These are phyloP conservation scores for Cyanoderma ruficeps DNA, from an alignment of 2,113 vertebrate genomes.

Conservation along the genomic window DNA sequence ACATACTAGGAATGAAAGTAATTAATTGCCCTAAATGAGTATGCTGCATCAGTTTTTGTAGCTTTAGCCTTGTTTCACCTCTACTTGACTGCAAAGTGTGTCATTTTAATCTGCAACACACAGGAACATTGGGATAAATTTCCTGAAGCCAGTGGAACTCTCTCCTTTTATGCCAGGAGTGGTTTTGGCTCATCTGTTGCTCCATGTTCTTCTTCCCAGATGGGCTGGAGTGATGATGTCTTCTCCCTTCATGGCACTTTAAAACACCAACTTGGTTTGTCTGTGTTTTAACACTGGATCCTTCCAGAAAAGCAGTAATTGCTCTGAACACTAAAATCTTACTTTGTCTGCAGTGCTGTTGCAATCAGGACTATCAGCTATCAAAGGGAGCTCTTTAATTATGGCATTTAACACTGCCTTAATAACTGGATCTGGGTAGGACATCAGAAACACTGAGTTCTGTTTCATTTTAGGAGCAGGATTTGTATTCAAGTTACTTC, in stretches of 20 bases:
- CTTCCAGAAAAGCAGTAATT: background rate
- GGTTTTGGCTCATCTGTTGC: slow-evolving; percentile 1
- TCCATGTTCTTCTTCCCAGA: background rate
- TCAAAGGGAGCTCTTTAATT: background rate
- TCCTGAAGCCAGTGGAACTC: background rate
- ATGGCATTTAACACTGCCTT: background rate
- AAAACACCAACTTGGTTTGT: background rate
- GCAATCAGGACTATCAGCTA: background rate
- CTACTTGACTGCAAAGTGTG: background rate
- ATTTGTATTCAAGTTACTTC: background rate
- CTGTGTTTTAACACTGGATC: background rate
- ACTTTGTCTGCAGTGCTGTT: background rate
- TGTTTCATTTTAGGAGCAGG: background rate
- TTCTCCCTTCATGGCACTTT: background rate
- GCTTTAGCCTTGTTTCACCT: background rate
- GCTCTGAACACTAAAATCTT: background rate
- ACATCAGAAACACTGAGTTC: background rate
- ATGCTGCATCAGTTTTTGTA: background rate
- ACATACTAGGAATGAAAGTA: background rate
- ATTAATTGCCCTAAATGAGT: background rate
- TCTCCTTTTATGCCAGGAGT: background rate
- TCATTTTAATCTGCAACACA: background rate
- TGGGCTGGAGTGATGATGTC: background rate
- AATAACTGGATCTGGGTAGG: background rate
- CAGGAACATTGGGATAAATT: background rate